Base-by-base conservation (phyloP, 2,113 vertebrate species). In the Calidris pygmaea region DNA sequence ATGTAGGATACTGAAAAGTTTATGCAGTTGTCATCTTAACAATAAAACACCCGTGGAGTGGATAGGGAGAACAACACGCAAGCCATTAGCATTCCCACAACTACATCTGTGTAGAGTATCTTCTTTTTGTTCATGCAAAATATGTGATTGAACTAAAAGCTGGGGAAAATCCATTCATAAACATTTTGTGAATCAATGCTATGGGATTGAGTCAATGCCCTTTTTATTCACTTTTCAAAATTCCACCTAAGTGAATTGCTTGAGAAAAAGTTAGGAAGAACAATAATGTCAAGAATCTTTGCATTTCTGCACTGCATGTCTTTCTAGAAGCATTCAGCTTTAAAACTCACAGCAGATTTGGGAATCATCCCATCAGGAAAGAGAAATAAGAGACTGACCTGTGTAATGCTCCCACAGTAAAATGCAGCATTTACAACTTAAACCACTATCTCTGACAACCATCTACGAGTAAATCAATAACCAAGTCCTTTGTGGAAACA, bases 391-490 rank as follows among this genome's bases (percentile, higher is more conserved):
- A 75, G 23, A 22, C 27, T 82, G 62, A 95, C 65, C 39, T 59
- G 9, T 18, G 43, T 26, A 18, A 14, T 65, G 23, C 35, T 84
- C 27, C 39, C 2, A 10, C 24, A 68, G 72, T 39, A 72, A 90
- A 90, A 16, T 62, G 65, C 56, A 94, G 45, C 70, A 68, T 67
- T 93, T 67, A 78, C 89, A 93, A 75, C 52, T 84, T 80, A 43
- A 92, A 81, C 21, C 23, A 19, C 45, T 75, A 26, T 52, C n/a
- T 76, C 67, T 90, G 80, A 65, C 89, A 94, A 84, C 47, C 34
- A 71, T 78, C 86, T 58, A 7, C 15, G 29, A 84, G n/a, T 62
- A 92, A 93, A 95, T 89, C 80, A 90, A 75, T 93, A 92, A 78
- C 5, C 0, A 8, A 74, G 50, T 47, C 43, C 53, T 95, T 59